Percentiles rank a stretch among this genome's conserved stretches.
Conservation (phyloP, 2,113 vertebrate genomes). For the Galemys pyrenaicus region DNA sequence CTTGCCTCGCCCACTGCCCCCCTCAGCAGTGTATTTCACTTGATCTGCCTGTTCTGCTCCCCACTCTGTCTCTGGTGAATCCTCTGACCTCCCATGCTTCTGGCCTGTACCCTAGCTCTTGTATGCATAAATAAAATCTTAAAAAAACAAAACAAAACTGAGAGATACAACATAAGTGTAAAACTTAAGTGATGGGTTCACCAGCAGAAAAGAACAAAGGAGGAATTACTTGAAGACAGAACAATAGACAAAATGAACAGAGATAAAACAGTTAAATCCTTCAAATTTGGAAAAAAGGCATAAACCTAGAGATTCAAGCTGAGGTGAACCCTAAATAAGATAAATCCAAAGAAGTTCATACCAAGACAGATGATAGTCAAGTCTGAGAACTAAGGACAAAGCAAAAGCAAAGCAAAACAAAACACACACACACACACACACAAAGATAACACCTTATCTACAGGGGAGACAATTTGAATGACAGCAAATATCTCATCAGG, state of each 20-base stretch:
- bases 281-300: not conserved
- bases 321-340: not conserved
- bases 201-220: not conserved
- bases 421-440: not conserved
- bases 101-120: too few relatives aligned
- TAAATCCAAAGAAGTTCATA: not conserved
- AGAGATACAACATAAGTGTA: not conserved
- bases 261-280: not conserved
- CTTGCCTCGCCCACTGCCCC: too few relatives aligned
- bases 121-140: too few relatives aligned
- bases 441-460: too few relatives aligned
- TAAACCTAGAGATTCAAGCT: not conserved
- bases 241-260: not conserved
- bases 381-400: not conserved
- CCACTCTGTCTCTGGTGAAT: too few relatives aligned
- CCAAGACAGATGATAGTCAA: not conserved
- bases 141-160: too few relatives aligned
- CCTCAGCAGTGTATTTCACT: too few relatives aligned
- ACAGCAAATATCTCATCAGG: not conserved
- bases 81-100: too few relatives aligned
- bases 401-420: not conserved
- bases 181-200: not conserved
- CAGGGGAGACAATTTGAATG: not conserved
- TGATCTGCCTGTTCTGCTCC: too few relatives aligned
- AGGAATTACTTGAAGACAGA: not conserved